Base-by-base conservation (phyloP, 2,888 invertebrate species). In the Alentia gelatinosa region DNA sequence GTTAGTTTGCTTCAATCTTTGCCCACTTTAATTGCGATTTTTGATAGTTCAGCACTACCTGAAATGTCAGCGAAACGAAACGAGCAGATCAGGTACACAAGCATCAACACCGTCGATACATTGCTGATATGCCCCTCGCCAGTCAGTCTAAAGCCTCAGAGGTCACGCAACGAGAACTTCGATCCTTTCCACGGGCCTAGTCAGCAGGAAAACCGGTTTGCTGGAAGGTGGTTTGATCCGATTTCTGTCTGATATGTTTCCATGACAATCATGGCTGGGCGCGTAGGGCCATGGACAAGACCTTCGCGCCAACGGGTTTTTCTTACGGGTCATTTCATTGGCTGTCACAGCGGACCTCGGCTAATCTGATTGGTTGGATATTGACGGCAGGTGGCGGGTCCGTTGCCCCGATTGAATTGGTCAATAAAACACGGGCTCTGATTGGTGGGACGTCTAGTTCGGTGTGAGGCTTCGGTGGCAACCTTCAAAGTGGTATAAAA, bases 291-390 rank as follows among this genome's bases (percentile, higher is more conserved):
- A 39, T 39, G 35, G 30, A 33, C 30, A 39, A 23, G 15, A 23
- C 79, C 79, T 19, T 35, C 1, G 79, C 15, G 79, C 35, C 79
- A 5, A 12, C 63, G 23, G 19, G 63, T 5, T 79, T 74, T 79
- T 79, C 37, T 79, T 19, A 37, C 39, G 79, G n/a, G 39, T 39
- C 39, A 79, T 79, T 79, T 79, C 79, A 79, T 79, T 79, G 79
- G 79, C 79, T 79, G 79, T 39, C 79, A 39, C 37, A 19, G 9
- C 15, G 19, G 79, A 35, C 12, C 15, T 23, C 37, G n/a, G 1
- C 4, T 79, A 39, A 79, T 79, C 37, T 79, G 79, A 79, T 79
- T 79, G 79, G 79, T 79, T 35, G 39, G 39, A 35, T 79, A 79
- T 79, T 23, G 79, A 79, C 79, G 79, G 37, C 23, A 79, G 35